Evolutionary conservation across 2,888 invertebrate genomes (phyloP).

Genomic region (Sminthurinus aureus): DNA sequence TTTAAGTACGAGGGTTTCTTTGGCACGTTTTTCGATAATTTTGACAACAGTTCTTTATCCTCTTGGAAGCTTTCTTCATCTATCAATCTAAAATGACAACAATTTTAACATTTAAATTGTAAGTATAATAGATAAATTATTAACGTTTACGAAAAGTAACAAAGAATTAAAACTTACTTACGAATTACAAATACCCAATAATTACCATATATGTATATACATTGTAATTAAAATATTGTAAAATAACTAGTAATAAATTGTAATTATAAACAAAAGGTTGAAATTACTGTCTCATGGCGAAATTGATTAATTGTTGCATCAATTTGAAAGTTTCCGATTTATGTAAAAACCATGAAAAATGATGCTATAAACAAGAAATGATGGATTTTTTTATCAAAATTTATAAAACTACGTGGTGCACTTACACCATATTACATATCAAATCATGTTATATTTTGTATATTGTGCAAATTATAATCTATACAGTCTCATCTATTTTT

Average conservation of each 20-base stretch:
- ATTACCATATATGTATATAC: background rate
- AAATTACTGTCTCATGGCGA: conserved; percentile 88
- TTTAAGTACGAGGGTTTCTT: conserved; percentile 92
- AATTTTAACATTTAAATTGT: background rate
- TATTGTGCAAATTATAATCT: background rate
- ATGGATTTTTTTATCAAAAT: background rate
- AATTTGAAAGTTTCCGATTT: conserved; percentile 88
- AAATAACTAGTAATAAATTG: conserved; percentile 1
- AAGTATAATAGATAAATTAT: too few relatives aligned
- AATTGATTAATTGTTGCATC: conserved; percentile 94
- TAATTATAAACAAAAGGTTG: conserved; percentile 20
- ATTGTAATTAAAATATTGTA: background rate
- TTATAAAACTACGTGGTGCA: background rate
- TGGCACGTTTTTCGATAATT: conserved; percentile 85
- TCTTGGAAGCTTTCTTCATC: conserved; percentile 92
- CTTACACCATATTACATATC: background rate
- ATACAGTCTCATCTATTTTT: conserved; percentile 9
- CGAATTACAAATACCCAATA: too few relatives aligned
- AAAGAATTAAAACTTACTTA: background rate
- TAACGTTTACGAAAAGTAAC: too few relatives aligned
- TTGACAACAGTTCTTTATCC: conserved; percentile 83
- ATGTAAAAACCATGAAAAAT: conserved; percentile 90
- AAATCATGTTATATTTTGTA: background rate
- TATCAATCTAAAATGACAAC: conserved; percentile 74
- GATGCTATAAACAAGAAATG: conserved; percentile 70